A percentile compares a stretch with the other conserved stretches of the same genome.
Conservation (phyloP, 2,113 vertebrate species). For the Xenopus tropicalis region DNA sequence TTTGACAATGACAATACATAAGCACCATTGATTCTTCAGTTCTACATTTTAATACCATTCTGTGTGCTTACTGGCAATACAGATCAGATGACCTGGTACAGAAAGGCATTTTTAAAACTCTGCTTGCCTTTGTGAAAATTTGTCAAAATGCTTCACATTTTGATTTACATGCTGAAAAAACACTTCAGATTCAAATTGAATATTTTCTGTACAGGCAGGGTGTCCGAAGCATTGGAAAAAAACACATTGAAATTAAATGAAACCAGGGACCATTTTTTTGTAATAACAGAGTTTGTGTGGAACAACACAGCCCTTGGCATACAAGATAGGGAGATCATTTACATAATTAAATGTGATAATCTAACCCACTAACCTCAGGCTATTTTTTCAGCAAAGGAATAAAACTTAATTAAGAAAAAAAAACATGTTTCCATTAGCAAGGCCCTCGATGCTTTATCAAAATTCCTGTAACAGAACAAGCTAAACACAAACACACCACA, state of each 20-base stretch:
- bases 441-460: conserved; percentile 35
- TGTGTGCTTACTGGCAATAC: no score
- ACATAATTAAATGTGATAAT: conserved; percentile 47
- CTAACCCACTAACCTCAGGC: conserved; percentile 34
- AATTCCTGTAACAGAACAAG: conserved; percentile 9
- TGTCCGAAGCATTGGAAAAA: conserved; percentile 22
- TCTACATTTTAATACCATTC: no score
- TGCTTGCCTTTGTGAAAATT: neutral
- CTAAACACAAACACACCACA: conserved; percentile 17
- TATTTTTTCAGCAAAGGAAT: conserved; percentile 42
- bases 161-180: no score
- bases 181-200: conserved; percentile 47
- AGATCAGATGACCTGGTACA: no score
- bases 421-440: conserved; percentile 47
- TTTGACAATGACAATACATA: no score
- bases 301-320: conserved; percentile 41
- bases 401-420: conserved; percentile 35
- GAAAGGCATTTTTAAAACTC: no score
- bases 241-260: conserved; percentile 36
- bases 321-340: conserved; percentile 32
- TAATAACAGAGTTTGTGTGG: conserved; percentile 37
- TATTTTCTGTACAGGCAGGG: conserved; percentile 49
- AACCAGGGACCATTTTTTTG: conserved; percentile 42
- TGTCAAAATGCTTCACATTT: no score
- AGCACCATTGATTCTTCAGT: no score